Base-by-base conservation (phyloP, 1,140 invertebrate species). In the Neocloeon triangulifer region DNA sequence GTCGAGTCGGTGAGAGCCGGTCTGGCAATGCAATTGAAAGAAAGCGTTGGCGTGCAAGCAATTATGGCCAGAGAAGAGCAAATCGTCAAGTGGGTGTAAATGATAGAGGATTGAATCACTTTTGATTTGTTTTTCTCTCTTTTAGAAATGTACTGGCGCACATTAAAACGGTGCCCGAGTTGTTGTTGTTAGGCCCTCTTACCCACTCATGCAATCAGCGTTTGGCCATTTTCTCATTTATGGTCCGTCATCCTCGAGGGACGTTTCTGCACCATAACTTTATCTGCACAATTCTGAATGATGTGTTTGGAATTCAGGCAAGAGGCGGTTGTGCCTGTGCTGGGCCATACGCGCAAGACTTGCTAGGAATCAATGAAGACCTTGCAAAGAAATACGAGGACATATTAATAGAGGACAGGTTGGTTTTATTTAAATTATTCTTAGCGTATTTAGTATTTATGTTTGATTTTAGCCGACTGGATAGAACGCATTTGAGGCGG, bases 211-310 rank as follows among this genome's bases (percentile, higher is more conserved):
- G 58, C 61, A 10, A 56, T 64, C 1, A 64, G 41, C 55, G 80
- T 20, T 53, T 88, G 6, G 74, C 82, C 2, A 70, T 86, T 19
- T 82, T 89, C 47, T 88, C 82, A 8, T 74, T 92, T 41, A 62
- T 89, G 51, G 69, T 92, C 20, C 64, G 72, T 33, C 77, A 89
- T 52, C 66, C 73, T 0, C 53, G 66, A 5, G 77, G 76, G 4
- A 69, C 69, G 2, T 86, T 78, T 46, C 63, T 91, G 1, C 86
- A 92, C 52, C 79, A 89, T 45, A 89, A 89, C 51, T 91, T 82
- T 51, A 69, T 89, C 1, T 75, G 73, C 41, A 72, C 78, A 2
- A 58, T 91, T 1, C 59, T 92, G 3, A 92, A 91, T 44, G 86
- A 92, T 46, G 64, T 92, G 7, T 91, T 86, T 48, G 86, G 86